These are phyloP conservation scores for Ambastaia sidthimunki DNA, from an alignment of 2,797 vertebrate species.

Conservation along the genomic window DNA sequence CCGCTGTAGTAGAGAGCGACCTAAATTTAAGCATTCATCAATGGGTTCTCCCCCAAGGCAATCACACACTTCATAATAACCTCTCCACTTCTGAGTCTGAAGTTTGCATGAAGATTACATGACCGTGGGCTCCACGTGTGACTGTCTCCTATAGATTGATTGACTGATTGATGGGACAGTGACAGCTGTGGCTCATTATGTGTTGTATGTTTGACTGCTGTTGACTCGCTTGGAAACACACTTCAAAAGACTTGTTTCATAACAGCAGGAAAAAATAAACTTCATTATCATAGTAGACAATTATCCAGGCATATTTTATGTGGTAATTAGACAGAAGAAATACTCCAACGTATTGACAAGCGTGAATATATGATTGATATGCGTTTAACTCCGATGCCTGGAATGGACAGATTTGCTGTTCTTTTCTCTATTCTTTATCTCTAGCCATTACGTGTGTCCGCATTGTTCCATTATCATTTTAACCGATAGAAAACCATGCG, in stretches of 20 bases:
- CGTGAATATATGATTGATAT: not conserved
- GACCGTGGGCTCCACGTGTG: not conserved
- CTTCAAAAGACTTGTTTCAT: slow-evolving; percentile 26
- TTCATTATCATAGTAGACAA: slow-evolving; percentile 41
- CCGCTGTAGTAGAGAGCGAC: slow-evolving; percentile 42
- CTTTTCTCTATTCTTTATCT: slow-evolving; percentile 17
- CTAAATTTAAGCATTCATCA: slow-evolving; percentile 46
- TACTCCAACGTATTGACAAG: slow-evolving; percentile 1
- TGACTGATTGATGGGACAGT: slow-evolving; percentile 32
- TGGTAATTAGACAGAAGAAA: slow-evolving; percentile 31
- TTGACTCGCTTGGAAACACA: slow-evolving; percentile 27
- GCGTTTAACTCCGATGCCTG: slow-evolving; percentile 7
- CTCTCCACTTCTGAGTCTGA: slow-evolving; percentile 36
- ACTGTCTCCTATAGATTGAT: slow-evolving; percentile 13
- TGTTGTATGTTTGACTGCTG: slow-evolving; percentile 30
- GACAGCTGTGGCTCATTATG: slow-evolving; percentile 19
- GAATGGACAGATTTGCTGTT: slow-evolving; percentile 12
- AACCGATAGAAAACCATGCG: not conserved
- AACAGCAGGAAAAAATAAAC: slow-evolving; percentile 34
- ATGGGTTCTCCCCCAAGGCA: slow-evolving; percentile 25
- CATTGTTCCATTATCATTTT: slow-evolving; percentile 22
- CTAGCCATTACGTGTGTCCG: slow-evolving; percentile 1
- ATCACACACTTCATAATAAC: slow-evolving; percentile 45
- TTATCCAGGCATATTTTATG: slow-evolving; percentile 38
- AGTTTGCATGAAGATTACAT: not conserved